These are phyloP conservation scores for Candidula unifasciata DNA, from an alignment of 2,888 invertebrate genomes.

Conservation along the genomic window DNA sequence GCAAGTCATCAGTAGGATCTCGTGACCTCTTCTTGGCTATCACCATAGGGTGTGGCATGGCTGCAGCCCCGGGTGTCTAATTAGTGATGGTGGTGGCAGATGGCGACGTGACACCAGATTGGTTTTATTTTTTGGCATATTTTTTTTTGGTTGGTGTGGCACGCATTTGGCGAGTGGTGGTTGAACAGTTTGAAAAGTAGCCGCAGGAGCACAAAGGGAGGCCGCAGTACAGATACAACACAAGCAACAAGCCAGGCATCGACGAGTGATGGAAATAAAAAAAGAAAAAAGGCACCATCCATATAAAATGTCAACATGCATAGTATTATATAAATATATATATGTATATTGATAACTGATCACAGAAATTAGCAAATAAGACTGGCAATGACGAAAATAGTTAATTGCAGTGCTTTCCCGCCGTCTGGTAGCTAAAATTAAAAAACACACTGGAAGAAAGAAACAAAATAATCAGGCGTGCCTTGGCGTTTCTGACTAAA, in stretches of 20 bases:
- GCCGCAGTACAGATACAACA: slow-evolving; percentile 79
- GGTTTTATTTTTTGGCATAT: no score
- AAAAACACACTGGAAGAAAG: neutral
- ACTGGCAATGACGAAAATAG: neutral
- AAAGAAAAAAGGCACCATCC: slow-evolving; percentile 58
- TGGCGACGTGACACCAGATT: slow-evolving; percentile 75
- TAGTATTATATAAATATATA: slow-evolving; percentile 52
- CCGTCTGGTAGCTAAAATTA: slow-evolving; percentile 7
- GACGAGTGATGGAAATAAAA: slow-evolving; percentile 77
- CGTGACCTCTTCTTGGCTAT: slow-evolving; percentile 95
- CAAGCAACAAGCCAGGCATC: slow-evolving; percentile 78
- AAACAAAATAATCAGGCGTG: neutral
- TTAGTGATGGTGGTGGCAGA: slow-evolving; percentile 67
- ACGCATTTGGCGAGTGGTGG: slow-evolving; percentile 73
- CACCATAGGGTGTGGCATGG: slow-evolving; percentile 77
- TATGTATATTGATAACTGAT: neutral
- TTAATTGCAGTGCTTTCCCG: neutral
- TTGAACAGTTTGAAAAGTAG: slow-evolving; percentile 39
- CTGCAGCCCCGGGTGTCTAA: slow-evolving; percentile 75
- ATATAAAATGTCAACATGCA: slow-evolving; percentile 74
- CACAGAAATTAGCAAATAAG: neutral
- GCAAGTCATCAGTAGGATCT: slow-evolving; percentile 89
- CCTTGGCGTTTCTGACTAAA: neutral
- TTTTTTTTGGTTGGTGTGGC: slow-evolving; percentile 67
- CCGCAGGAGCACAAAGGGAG: slow-evolving; percentile 62